Percentiles rank a stretch among this genome's conserved stretches.
Evolutionary conservation across 2,797 vertebrate genomes (phyloP).

Genomic region (Platalea minor): DNA sequence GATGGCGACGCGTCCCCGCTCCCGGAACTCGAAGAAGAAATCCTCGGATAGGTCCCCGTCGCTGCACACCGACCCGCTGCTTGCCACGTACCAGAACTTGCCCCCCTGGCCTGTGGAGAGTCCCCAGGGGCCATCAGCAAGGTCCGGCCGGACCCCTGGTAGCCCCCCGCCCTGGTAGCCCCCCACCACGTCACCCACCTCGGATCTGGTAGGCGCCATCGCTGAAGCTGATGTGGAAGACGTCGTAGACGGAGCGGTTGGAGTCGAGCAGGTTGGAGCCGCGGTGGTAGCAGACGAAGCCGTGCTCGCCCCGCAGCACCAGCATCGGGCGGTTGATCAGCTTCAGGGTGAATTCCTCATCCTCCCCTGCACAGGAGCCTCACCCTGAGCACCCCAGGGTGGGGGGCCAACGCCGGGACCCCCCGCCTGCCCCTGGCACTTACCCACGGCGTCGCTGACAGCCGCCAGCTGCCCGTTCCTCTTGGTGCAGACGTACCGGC

Average conservation of each 20-base stretch:
- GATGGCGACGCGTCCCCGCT: constrained; percentile 88
- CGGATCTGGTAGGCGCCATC: constrained; percentile 92
- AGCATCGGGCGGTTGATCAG: constrained; percentile 94
- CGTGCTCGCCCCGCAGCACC: constrained; percentile 91
- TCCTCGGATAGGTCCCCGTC: constrained; percentile 91
- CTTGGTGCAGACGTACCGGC: constrained; percentile 94
- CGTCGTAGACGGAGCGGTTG: constrained; percentile 92
- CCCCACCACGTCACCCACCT: constrained; percentile 71
- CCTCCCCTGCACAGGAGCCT: constrained; percentile 77
- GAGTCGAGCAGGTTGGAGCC: constrained; percentile 91
- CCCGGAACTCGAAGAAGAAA: constrained; percentile 89
- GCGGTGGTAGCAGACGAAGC: constrained; percentile 93
- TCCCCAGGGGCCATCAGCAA: accelerated
- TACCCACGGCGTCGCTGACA: constrained; percentile 87
- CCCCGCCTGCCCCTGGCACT: not conserved
- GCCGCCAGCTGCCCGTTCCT: constrained; percentile 95
- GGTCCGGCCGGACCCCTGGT: not conserved
- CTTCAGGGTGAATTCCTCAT: constrained; percentile 89
- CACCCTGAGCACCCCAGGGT: not conserved
- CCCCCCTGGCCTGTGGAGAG: constrained; percentile 79
- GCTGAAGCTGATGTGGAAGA: constrained; percentile 88
- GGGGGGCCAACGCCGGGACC: accelerated
- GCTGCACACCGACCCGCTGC: constrained; percentile 85
- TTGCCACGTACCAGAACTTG: constrained; percentile 91
- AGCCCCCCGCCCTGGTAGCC: accelerated